phyloP scores from a whole-genome alignment of 2,113 vertebrate genomes.

The Antigone vipio region DNA sequence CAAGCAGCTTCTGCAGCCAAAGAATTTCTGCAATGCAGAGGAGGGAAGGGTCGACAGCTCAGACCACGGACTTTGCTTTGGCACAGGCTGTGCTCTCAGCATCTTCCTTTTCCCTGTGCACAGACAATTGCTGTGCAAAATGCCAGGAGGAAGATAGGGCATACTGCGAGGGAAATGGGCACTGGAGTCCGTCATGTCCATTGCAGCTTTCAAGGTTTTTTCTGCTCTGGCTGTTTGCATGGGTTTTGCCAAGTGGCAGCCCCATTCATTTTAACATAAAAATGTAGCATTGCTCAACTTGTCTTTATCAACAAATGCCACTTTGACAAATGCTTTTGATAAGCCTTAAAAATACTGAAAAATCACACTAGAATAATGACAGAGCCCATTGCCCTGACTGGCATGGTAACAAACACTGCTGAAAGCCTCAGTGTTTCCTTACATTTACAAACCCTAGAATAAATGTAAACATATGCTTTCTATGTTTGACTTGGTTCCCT shows the following conservation, averaged over 20 bases:
- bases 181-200: not conserved
- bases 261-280: not conserved
- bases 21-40: not conserved
- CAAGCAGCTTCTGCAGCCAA: not conserved
- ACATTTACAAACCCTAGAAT: not conserved
- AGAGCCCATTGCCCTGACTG: rapidly evolving
- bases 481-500: not conserved
- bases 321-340: not conserved
- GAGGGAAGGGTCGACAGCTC: not conserved
- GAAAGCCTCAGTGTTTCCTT: not conserved
- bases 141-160: not conserved
- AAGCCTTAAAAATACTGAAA: not conserved
- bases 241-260: not conserved
- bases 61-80: not conserved
- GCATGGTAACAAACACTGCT: not conserved
- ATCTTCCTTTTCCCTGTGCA: not conserved
- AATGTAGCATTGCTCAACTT: not conserved
- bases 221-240: not conserved
- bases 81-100: not conserved
- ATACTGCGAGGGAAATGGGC: rapidly evolving
- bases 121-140: not conserved
- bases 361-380: not conserved
- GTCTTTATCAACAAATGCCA: not conserved
- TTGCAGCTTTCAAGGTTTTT: not conserved
- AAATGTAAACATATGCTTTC: not conserved